Evolutionary conservation across 2,113 vertebrate species (phyloP), one percentile per base, ranked within the genome.

Genomic region (Stegostoma tigrinum): DNA sequence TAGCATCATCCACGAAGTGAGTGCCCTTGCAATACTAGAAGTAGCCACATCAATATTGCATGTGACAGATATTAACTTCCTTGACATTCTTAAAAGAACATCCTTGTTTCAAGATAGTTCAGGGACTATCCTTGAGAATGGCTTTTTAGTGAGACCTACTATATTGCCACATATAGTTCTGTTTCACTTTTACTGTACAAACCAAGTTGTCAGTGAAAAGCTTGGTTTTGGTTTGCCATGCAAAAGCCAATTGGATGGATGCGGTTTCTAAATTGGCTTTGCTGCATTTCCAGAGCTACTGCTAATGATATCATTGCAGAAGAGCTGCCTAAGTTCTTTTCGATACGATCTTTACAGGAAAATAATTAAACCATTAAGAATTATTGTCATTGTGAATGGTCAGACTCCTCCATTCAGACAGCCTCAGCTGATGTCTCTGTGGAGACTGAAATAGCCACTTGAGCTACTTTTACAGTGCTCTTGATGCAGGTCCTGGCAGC

Each of bases 401-500:
- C 66, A 72, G 67, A 95, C 52, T 45, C 45, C 42, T 48, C 72
- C 23, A 52, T 97, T 98, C 98, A 99, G 97, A 99, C 98, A 0
- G 99, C 99, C 97, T 99, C 99, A 5, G 99, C 99, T 96, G 99
- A 99, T 0, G 99, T 99, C 97, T 99, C 99, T n/a, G 99, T 99
- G 55, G 99, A 99, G 96, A 99, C 99, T 96, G 99, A 99, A 98
- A 99, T 99, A 96, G 99, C 99, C 96, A 99, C 98, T 99, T 99
- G 99, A 98, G 99, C 99, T 96, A 99, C 99, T 98, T 99, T 99
- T 98, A 99, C 99, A 96, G 99, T 99, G 98, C 98, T 99, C 98
- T 99, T 99, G 97, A 99, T 99, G 96, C 99, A 99, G 97, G 98
- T 99, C 96, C 99, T 98, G 0, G 99, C 98, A 5, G 99, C 99